Base-by-base conservation (phyloP, 2,888 invertebrate species). In the Dicyrtoma fusca region DNA sequence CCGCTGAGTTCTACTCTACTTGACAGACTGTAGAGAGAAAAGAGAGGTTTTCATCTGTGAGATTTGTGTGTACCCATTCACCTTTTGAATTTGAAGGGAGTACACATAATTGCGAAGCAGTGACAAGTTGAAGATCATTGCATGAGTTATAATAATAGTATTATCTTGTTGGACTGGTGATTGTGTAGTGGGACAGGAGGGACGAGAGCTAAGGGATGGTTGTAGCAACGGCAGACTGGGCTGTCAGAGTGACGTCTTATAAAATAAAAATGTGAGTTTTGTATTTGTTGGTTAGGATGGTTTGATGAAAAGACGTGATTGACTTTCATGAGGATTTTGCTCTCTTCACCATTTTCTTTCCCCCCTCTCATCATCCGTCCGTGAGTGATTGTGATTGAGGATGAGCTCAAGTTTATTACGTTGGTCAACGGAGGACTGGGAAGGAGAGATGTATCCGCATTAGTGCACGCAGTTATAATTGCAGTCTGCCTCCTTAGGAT, bases 261-360 rank as follows among this genome's bases (percentile, higher is more conserved):
- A 34, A 34, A 8, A 34, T 34, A 34, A 34, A 34, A 34, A 34
- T 34, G n/a, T 53, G 53, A 21, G 53, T 21, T 53, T 8, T 53
- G 21, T 17, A 21, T 21, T 21, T n/a, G n/a, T 53, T 53, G 53
- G 21, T 10, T n/a, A 21, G 21, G 53, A 53, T 34, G 8, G 34
- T 34, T 5, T 34, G 53, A 53, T 61, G 42, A 42, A 61, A 61
- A 42, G 62, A 63, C 21, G 21, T 63, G 62, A 63, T 63, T 63
- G 62, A 63, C 62, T 63, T 63, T 63, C 34, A 63, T 63, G 62
- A 63, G 62, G 62, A 21, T 63, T 63, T 63, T 63, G 62, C 62
- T 63, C 62, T 61, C 61, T 26, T 61, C 61, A 61, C 34, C 61
- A 17, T 53, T 34, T 34, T 53, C 53, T 34, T 34, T 34, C 34